These are phyloP conservation scores for Acridotheres tristis DNA, from an alignment of 2,797 vertebrate genomes.

Conservation along the genomic window DNA sequence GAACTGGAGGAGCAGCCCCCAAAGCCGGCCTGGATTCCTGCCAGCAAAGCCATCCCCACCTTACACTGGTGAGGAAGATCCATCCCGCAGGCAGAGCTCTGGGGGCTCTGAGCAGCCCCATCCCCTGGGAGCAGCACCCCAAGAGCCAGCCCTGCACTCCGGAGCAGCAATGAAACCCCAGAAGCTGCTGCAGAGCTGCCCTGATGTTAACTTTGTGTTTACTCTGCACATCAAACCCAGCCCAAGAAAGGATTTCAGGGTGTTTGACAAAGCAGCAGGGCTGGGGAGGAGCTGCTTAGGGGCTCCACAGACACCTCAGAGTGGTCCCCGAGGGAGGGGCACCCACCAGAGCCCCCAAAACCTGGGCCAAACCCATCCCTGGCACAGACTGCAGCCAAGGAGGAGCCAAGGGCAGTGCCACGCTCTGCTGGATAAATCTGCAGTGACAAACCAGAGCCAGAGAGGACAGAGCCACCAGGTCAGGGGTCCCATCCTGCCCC, in stretches of 20 bases:
- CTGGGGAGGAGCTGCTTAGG: background rate
- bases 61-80: fast-evolving
- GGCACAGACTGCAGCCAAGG: background rate
- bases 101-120: fast-evolving
- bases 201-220: background rate
- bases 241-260: background rate
- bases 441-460: fast-evolving
- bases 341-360: fast-evolving
- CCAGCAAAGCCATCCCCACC: background rate
- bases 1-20: fast-evolving
- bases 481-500: fast-evolving
- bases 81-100: background rate
- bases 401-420: background rate
- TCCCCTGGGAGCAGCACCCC: fast-evolving
- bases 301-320: fast-evolving
- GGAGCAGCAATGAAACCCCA: background rate
- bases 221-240: background rate
- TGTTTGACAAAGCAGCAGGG: background rate
- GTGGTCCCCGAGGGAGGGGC: background rate
- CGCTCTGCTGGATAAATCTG: fast-evolving
- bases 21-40: fast-evolving
- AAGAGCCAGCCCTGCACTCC: fast-evolving
- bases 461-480: background rate
- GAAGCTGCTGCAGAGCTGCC: background rate
- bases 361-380: background rate